A percentile compares a stretch with the other conserved stretches of the same genome.
Evolutionary conservation across 2,797 vertebrate species (phyloP).

Genomic region (Sphenodon punctatus): DNA sequence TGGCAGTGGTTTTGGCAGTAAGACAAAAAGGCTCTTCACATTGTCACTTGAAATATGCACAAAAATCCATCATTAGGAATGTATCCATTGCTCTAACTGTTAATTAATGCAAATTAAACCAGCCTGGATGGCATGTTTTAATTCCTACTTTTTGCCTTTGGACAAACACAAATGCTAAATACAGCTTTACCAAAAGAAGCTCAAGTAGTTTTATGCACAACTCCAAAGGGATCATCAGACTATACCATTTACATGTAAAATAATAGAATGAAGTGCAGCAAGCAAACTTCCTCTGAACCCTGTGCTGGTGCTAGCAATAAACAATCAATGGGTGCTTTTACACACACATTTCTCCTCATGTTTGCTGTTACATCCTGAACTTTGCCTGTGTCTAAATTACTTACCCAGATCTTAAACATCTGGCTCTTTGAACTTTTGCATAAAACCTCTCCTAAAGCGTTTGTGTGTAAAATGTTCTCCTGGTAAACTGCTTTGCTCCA

Average conservation of each 20-base stretch:
- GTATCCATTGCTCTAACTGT: constrained; percentile 34
- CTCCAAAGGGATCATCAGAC: neutral
- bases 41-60: constrained; percentile 16
- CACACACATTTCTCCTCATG: no score
- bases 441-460: no score
- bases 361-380: no score
- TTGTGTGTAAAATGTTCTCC: no score
- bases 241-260: constrained; percentile 11
- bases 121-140: constrained; percentile 21
- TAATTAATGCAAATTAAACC: constrained; percentile 53
- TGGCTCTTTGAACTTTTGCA: no score
- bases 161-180: constrained; percentile 25
- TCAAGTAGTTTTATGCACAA: neutral
- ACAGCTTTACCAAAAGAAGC: neutral
- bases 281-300: neutral
- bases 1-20: constrained; percentile 12
- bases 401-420: no score
- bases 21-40: neutral
- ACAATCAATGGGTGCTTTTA: no score
- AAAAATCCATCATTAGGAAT: constrained; percentile 40
- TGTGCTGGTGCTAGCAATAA: no score
- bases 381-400: no score
- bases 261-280: neutral
- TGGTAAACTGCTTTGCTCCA: no score
- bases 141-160: constrained; percentile 39